phyloP scores from a whole-genome alignment of 2,797 vertebrate genomes.

The Rhynchonycteris naso region DNA sequence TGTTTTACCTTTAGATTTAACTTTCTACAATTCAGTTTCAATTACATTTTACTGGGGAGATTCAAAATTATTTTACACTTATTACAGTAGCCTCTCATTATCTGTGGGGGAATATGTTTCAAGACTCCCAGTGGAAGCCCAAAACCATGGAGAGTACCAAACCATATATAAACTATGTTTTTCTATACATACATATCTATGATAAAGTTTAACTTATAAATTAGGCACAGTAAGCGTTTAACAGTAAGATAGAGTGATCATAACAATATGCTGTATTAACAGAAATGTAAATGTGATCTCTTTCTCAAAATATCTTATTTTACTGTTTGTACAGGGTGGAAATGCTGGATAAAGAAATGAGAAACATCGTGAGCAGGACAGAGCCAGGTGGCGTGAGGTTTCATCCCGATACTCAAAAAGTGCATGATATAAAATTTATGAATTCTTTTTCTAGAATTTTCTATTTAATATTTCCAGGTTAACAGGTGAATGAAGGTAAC shows the following conservation, averaged over 20 bases:
- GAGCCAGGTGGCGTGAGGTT: background rate
- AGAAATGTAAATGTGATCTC: background rate
- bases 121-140: background rate
- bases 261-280: background rate
- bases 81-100: background rate
- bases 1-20: slow-evolving; percentile 33
- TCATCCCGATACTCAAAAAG: background rate
- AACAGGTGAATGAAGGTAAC: background rate
- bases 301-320: background rate
- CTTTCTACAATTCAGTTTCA: background rate
- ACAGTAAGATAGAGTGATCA: background rate
- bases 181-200: background rate
- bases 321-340: background rate
- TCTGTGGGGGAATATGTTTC: background rate
- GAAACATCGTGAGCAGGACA: background rate
- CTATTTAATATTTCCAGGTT: background rate
- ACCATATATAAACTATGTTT: background rate
- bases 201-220: background rate
- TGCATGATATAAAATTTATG: background rate
- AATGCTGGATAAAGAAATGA: background rate
- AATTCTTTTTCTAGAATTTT: background rate
- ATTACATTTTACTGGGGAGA: background rate
- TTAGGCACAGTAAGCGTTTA: background rate
- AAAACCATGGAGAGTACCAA: background rate
- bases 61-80: background rate